These are phyloP conservation scores for Sinocyclocheilus rhinocerous DNA, from an alignment of 2,113 vertebrate species.

Conservation along the genomic window DNA sequence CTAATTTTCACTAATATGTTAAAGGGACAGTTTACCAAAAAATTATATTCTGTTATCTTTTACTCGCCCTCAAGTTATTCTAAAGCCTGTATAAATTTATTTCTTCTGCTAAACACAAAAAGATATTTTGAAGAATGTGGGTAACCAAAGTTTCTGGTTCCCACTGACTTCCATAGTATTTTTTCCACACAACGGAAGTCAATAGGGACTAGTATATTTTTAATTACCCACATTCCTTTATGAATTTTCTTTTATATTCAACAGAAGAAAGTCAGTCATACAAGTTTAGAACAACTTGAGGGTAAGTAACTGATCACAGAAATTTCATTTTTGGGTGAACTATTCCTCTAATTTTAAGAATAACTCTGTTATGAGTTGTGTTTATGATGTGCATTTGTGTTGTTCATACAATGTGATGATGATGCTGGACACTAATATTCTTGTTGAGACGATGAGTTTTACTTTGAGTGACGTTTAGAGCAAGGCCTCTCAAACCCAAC, in stretches of 20 bases:
- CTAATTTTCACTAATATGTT: background rate
- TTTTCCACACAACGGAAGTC: background rate
- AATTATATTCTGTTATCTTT: background rate
- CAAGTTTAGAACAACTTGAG: background rate
- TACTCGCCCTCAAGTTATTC: background rate
- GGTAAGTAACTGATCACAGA: too few species aligned
- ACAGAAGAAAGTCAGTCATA: too few species aligned
- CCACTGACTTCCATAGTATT: background rate
- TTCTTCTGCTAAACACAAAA: too few species aligned
- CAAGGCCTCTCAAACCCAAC: constrained; percentile 73
- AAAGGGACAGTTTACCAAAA: background rate
- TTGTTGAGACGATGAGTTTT: constrained; percentile 73
- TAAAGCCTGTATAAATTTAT: too few species aligned
- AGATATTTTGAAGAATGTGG: background rate
- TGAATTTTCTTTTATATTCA: too few species aligned
- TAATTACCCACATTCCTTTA: background rate
- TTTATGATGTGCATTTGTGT: background rate
- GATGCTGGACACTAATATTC: constrained; percentile 78
- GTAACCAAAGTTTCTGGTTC: background rate
- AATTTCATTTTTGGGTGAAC: background rate
- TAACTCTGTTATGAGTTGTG: background rate
- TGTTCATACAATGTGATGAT: constrained; percentile 65
- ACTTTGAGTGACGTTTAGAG: constrained; percentile 65
- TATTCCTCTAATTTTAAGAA: background rate
- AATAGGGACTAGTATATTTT: background rate